A percentile compares a stretch with the other conserved stretches of the same genome.
Conservation (phyloP, 2,888 invertebrate species). For the Diloba caeruleocephala region DNA sequence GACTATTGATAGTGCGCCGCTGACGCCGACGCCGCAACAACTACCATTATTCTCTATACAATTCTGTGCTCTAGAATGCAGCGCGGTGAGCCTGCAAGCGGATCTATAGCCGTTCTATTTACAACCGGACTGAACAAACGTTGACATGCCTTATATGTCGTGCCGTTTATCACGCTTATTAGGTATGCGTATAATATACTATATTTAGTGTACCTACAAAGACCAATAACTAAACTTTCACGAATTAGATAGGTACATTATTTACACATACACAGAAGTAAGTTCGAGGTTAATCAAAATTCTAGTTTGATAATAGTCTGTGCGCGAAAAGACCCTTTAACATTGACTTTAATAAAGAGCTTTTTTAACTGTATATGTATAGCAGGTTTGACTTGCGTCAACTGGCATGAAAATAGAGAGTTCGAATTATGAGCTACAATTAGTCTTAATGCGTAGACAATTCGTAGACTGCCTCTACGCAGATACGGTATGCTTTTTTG, state of each 20-base stretch:
- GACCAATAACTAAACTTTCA: not conserved
- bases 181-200: slow-evolving; percentile 27
- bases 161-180: slow-evolving; percentile 45
- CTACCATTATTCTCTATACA: slow-evolving; percentile 57
- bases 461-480: slow-evolving; percentile 44
- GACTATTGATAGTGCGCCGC: slow-evolving; percentile 78
- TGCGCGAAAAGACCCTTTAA: too few species aligned
- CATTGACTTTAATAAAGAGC: too few species aligned
- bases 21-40: slow-evolving; percentile 48
- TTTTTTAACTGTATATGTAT: too few species aligned
- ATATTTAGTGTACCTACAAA: slow-evolving; percentile 7
- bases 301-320: too few species aligned
- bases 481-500: slow-evolving; percentile 2
- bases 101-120: slow-evolving; percentile 49
- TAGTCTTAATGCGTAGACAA: slow-evolving; percentile 29
- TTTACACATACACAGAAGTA: too few species aligned
- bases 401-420: not conserved
- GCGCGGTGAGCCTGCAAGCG: slow-evolving; percentile 54
- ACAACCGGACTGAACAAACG: slow-evolving; percentile 40
- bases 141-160: slow-evolving; percentile 31
- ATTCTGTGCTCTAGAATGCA: slow-evolving; percentile 64
- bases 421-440: slow-evolving; percentile 17
- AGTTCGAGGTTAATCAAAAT: too few species aligned
- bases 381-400: too few species aligned
- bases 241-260: too few species aligned